A percentile compares a stretch with the other conserved stretches of the same genome.
Evolutionary conservation across 2,113 vertebrate species (phyloP).

Genomic region (Callopanchax toddi): DNA sequence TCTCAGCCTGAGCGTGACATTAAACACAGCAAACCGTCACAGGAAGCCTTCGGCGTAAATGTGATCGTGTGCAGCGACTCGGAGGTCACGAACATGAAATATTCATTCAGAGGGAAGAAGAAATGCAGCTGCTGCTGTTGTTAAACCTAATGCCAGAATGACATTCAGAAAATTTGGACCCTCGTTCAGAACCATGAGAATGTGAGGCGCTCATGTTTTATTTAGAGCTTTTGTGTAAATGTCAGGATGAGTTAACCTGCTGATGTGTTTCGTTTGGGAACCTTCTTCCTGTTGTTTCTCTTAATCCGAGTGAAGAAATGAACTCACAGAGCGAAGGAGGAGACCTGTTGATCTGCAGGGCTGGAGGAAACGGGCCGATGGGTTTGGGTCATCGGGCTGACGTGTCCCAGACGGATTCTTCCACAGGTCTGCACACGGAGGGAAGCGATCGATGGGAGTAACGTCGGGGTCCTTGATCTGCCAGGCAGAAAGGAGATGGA

Average conservation of each 20-base stretch:
- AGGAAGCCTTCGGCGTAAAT: neutral
- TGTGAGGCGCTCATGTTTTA: constrained; percentile 15
- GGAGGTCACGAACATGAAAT: constrained; percentile 20
- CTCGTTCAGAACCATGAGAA: neutral
- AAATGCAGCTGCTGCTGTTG: neutral
- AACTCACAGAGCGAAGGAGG: constrained; percentile 15
- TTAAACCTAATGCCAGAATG: neutral
- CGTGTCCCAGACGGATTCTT: constrained; percentile 47
- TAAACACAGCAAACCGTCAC: constrained; percentile 2
- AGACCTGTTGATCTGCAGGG: neutral
- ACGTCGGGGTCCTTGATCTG: constrained; percentile 43
- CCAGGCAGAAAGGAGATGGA: constrained; percentile 36
- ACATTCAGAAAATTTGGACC: constrained; percentile 11
- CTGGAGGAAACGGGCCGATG: neutral
- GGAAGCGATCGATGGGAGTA: constrained; percentile 53
- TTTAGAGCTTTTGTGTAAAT: constrained; percentile 17
- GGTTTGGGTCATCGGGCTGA: constrained; percentile 33
- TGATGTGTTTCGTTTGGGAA: neutral
- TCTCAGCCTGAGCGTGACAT: constrained; percentile 13
- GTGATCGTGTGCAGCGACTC: neutral
- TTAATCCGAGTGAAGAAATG: neutral
- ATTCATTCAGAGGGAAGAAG: constrained; percentile 3
- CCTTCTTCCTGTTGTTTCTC: neutral
- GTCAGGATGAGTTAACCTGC: constrained; percentile 6
- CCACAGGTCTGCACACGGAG: constrained; percentile 42